These are phyloP conservation scores for Pachycephus smyrnensis DNA, from an alignment of 2,888 invertebrate genomes.

Conservation along the genomic window DNA sequence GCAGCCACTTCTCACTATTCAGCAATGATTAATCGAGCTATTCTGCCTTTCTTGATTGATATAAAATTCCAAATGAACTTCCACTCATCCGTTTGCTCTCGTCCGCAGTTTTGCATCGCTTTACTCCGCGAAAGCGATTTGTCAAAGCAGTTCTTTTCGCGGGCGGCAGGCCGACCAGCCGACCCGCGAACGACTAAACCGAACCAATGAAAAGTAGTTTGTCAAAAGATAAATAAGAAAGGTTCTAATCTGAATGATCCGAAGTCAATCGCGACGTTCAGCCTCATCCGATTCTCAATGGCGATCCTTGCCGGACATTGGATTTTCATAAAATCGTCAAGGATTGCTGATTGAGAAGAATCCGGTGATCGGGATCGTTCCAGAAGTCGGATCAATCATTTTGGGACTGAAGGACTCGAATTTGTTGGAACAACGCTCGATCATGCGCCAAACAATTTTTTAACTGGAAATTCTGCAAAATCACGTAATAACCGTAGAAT, in stretches of 20 bases:
- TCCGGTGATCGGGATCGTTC: not conserved
- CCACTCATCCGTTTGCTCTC: not conserved
- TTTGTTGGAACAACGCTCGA: not conserved
- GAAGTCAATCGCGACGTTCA: not conserved
- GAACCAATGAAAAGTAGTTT: slow-evolving; percentile 3
- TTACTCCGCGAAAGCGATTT: slow-evolving; percentile 60
- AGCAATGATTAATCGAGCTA: too few relatives aligned
- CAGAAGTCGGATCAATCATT: slow-evolving; percentile 11
- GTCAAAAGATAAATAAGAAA: slow-evolving; percentile 8
- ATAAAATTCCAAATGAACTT: not conserved
- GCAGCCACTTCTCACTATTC: not conserved
- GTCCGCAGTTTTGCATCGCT: slow-evolving; percentile 59
- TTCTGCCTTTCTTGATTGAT: not conserved
- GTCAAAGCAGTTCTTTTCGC: slow-evolving; percentile 50
- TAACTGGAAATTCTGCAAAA: not conserved
- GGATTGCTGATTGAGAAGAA: not conserved
- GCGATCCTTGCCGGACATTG: not conserved
- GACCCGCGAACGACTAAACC: slow-evolving; percentile 10
- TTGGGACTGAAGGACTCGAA: not conserved
- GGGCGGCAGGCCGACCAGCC: slow-evolving; percentile 14
- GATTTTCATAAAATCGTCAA: slow-evolving; percentile 7
- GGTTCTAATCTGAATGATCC: not conserved
- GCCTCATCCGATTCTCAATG: not conserved
- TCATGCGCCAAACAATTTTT: not conserved
- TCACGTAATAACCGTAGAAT: not conserved